Evolutionary conservation across 2,888 invertebrate genomes (phyloP), one percentile per base, ranked within the genome.

Genomic region (Drosophila lacicola): DNA sequence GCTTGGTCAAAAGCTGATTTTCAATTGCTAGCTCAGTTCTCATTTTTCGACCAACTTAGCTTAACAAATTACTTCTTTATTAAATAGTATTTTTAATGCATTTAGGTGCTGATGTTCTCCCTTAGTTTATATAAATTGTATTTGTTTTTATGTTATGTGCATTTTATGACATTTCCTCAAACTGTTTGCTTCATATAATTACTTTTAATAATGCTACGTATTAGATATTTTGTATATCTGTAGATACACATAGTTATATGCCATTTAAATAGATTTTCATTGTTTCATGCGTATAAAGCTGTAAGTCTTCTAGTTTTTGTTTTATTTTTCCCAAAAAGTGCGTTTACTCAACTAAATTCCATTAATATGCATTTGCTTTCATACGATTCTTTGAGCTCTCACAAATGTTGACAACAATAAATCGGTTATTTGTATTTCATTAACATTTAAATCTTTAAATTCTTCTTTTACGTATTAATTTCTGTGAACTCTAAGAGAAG

Each of bases 271-370:
- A 80, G 81, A 88, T 88, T 79, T 70, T 60, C 71, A 74, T 77
- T 63, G 62, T 72, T 67, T 69, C 69, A 47, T 85, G 86, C 82
- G 78, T 86, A 82, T 90, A 90, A 90, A 90, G 90, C 89, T 88
- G 86, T 90, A 84, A 90, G 90, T 90, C 90, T 90, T 90, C 89
- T 90, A 88, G 83, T 74, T 80, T 72, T 76, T 73, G 8, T 8
- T 8, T 8, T 17, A 47, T 70, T 69, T 57, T 82, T 57, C 39
- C 78, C 72, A 54, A 75, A 77, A 78, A 77, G 87, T 87, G 87
- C 79, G 58, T 73, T 70, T 72, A 66, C 72, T 84, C 87, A 87
- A 85, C 81, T 83, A 77, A 85, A 84, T 88, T 88, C 90, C 80
- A 44, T 63, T 68, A 58, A 37, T 39, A 66, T 70, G 74, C 74